Conservation (phyloP, 2,113 vertebrate species). For the Synodontis membranacea region DNA sequence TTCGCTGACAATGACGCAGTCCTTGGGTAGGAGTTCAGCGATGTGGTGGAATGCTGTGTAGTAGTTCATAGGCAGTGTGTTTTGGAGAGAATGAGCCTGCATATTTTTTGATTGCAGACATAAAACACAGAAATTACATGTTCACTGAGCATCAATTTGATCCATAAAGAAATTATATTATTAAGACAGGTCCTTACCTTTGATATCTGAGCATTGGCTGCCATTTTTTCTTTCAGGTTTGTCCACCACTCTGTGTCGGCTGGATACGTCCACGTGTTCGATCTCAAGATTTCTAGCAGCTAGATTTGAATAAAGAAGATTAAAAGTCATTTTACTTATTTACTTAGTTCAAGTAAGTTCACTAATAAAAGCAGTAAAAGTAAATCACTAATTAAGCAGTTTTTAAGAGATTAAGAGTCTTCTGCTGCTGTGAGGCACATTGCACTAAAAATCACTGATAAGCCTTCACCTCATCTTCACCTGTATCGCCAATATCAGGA, state of each 20-base stretch:
- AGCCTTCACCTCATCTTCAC: neutral
- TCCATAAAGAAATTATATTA: neutral
- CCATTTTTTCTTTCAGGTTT: slow-evolving; percentile 80
- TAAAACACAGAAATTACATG: neutral
- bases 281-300: slow-evolving; percentile 77
- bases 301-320: slow-evolving; percentile 68
- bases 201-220: slow-evolving; percentile 78
- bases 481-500: neutral
- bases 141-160: neutral
- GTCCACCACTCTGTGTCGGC: slow-evolving; percentile 84
- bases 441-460: neutral
- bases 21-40: slow-evolving; percentile 80
- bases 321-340: too few species aligned
- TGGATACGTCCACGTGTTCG: slow-evolving; percentile 78
- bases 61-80: slow-evolving; percentile 88
- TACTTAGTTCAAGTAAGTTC: too few species aligned
- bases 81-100: slow-evolving; percentile 77
- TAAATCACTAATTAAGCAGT: neutral
- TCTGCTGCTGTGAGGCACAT: neutral
- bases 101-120: neutral
- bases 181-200: slow-evolving; percentile 69
- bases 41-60: slow-evolving; percentile 90
- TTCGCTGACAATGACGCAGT: slow-evolving; percentile 92
- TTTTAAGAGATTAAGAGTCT: too few species aligned
- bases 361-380: too few species aligned